A percentile compares a stretch with the other conserved stretches of the same genome.
phyloP scores from a whole-genome alignment of 2,888 invertebrate genomes.

The Smittia aterrima region DNA sequence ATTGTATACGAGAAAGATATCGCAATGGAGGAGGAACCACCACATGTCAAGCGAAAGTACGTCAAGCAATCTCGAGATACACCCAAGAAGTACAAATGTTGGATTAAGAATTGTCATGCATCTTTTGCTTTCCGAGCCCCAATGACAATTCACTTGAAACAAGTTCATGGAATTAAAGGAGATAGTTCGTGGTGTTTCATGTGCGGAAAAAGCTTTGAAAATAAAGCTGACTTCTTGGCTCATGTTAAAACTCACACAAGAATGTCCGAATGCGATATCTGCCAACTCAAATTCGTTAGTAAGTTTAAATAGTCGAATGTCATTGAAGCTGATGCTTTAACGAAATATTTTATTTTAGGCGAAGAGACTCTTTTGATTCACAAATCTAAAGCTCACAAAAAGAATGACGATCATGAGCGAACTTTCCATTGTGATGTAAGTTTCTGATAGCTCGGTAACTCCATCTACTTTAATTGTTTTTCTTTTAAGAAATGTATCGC shows the following conservation, averaged over 20 bases:
- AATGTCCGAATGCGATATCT: constrained; percentile 19
- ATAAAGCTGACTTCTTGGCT: not conserved
- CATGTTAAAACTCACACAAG: constrained; percentile 21
- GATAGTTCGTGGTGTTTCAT: constrained; percentile 2
- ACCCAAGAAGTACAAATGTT: not conserved
- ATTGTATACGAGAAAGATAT: not conserved
- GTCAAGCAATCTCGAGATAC: not conserved
- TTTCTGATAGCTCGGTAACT: too few species aligned
- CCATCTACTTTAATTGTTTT: not conserved
- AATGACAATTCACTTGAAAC: constrained; percentile 4
- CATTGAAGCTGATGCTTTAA: too few species aligned
- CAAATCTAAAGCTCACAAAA: not conserved
- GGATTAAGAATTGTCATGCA: not conserved
- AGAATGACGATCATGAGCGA: not conserved
- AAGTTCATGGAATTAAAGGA: not conserved
- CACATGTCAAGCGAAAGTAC: constrained; percentile 16
- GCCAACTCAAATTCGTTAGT: not conserved
- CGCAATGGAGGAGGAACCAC: not conserved
- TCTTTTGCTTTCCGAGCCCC: not conserved
- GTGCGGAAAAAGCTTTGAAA: not conserved
- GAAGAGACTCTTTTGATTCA: not conserved
- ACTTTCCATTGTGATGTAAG: not conserved
- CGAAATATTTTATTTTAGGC: too few species aligned
- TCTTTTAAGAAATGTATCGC: constrained; percentile 18
- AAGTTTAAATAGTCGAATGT: not conserved